A percentile compares a stretch with the other conserved stretches of the same genome.
Conservation (phyloP, 2,113 vertebrate genomes). For the Heterotilapia buettikoferi region DNA sequence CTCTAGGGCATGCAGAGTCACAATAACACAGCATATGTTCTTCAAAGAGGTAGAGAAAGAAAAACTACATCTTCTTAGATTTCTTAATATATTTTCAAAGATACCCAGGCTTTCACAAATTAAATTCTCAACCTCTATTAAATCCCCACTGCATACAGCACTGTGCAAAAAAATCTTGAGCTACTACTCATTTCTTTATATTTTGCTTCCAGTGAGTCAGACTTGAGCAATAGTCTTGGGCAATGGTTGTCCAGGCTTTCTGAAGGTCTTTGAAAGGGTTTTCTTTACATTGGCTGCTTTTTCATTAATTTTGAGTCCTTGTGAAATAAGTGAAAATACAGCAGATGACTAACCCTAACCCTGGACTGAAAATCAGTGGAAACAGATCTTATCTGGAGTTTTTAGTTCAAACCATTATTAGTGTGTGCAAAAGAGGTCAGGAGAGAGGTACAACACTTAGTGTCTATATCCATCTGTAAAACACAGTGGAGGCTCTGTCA, state of each 20-base stretch:
- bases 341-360: neutral
- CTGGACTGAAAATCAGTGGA: neutral
- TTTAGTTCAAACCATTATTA: neutral
- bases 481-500: neutral
- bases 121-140: neutral
- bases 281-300: neutral
- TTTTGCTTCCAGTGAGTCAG: neutral
- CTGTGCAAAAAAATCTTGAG: neutral
- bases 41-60: neutral
- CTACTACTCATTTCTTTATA: neutral
- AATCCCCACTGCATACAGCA: neutral
- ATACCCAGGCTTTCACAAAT: neutral
- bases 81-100: neutral
- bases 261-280: neutral
- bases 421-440: neutral
- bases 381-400: neutral
- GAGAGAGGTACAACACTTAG: too few relatives aligned
- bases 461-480: neutral
- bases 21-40: neutral
- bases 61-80: neutral
- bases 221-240: neutral
- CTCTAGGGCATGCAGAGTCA: neutral
- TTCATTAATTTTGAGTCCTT: neutral
- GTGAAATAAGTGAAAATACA: neutral
- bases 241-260: neutral